Evolutionary conservation across 92 coral and sea anemone species (phyloP).

Genomic region (Porites cylindrica): DNA sequence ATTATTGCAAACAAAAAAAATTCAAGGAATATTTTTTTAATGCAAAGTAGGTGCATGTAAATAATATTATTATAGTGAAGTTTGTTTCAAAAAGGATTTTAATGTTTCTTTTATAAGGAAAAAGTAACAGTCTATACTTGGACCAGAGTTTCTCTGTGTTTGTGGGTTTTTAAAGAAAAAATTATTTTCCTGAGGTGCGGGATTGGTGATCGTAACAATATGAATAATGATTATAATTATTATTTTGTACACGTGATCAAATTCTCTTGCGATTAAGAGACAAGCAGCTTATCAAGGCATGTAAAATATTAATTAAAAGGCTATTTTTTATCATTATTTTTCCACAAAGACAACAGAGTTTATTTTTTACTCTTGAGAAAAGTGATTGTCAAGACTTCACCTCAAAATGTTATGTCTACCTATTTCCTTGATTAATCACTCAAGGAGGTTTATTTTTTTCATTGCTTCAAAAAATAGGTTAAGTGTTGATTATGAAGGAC

Average conservation of each 20-base stretch:
- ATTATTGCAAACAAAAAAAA: background rate
- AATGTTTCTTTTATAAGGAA: constrained; percentile 17
- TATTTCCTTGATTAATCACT: too few relatives aligned
- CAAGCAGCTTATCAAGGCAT: background rate
- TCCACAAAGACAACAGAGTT: too few relatives aligned
- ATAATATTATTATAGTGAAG: background rate
- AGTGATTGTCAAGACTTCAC: too few relatives aligned
- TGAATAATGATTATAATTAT: background rate
- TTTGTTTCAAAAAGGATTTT: background rate
- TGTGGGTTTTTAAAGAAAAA: background rate
- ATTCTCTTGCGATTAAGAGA: constrained; percentile 26
- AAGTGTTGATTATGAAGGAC: too few relatives aligned
- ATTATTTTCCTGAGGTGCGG: background rate
- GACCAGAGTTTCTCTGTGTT: constrained; percentile 14
- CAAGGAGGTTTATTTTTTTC: too few relatives aligned
- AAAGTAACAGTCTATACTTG: background rate
- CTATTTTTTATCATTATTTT: too few relatives aligned
- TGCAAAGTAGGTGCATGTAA: background rate
- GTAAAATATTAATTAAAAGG: background rate
- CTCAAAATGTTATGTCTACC: too few relatives aligned
- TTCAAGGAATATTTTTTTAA: background rate
- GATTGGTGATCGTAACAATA: background rate
- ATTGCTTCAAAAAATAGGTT: too few relatives aligned
- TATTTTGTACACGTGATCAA: background rate
- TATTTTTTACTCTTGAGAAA: too few relatives aligned